Evolutionary conservation across 2,113 vertebrate genomes (phyloP), one percentile per base, ranked within the genome.

Genomic region (Sterna hirundo): DNA sequence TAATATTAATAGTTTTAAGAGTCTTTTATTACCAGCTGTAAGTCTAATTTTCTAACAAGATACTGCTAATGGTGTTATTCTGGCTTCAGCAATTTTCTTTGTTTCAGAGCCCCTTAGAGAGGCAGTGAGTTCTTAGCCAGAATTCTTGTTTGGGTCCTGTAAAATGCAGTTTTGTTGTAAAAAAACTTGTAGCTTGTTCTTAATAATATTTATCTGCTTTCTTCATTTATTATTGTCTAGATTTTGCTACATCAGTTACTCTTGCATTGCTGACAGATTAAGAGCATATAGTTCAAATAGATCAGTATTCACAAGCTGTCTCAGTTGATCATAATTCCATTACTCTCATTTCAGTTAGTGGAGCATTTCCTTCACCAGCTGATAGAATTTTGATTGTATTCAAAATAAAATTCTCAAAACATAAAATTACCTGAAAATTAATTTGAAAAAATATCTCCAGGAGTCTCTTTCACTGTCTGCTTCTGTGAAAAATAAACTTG

Each of bases 41-140:
- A 89, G 83, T 92, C 60, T 74, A 4, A 78, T 95, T 95, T 94
- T 91, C 74, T 78, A 90, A 85, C 40, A 76, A 64, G 84, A 85
- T 91, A 44, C 66, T 85, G 57, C 30, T 94, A 81, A 79, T 75
- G 55, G 15, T 83, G 52, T 82, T 91, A 87, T 36, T 78, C 57
- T 84, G 78, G 61, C 66, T 94, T 89, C 66, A 69, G 61, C 57
- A 76, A 18, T 89, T 79, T 75, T 75, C 38, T 89, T 95, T 91
- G 52, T 91, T 16, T 85, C 20, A 20, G 38, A 80, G 29, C 26
- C 16, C 42, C 36, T 85, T 75, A 44, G 26, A 92, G 10, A 6
- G 13, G 4, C 36, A 64, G 21, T 46, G 72, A 10, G 6, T 79
- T 94, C 62, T 89, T 85, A 84, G 72, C 47, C 20, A 95, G 55